Evolutionary conservation across 2,113 vertebrate species (phyloP), one percentile per base, ranked within the genome.

Genomic region (Gobius niger): DNA sequence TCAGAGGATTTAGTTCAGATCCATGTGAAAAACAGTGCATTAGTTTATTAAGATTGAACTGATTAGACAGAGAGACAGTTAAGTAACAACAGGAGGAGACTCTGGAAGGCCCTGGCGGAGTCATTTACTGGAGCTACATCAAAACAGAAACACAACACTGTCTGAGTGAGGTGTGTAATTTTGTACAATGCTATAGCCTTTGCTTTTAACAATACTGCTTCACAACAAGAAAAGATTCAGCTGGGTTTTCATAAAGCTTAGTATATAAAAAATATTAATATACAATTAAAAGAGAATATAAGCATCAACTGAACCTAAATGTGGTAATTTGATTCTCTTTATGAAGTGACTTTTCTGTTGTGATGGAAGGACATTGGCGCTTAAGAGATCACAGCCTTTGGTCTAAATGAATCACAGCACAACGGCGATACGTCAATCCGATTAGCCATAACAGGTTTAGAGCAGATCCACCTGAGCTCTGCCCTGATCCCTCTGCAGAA

Each of bases 391-490:
- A 82, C 50, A 86, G 83, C 84, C 82, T 79, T 73, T 86, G 80
- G 83, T 81, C 80, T 86, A 82, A 84, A 86, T 78, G 73, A 91
- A 88, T 88, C 83, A 75, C 73, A 75, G 81, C 68, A 70, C 63
- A 67, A 71, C 81, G 73, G 81, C 52, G 67, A 88, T 84, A 87
- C 53, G 68, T 49, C 84, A 92, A 93, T 89, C 91, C 88, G 54
- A 89, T 92, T 92, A 92, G 63, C 81, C 24, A 40, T 87, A 89
- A 92, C 81, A 19, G 86, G 88, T 90, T 91, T 92, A 92, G 67
- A 19, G 80, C 65, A 82, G 87, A 91, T 90, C 90, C 63, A 80
- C 85, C 83, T 85, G 82, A 76, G 70, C 72, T 76, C 66, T 79
- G 75, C 72, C 80, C 83, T 88, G 80, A 79, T 80, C 78, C 76